Base-by-base conservation (phyloP, 2,888 invertebrate genomes). In the Agapostemon virescens region DNA sequence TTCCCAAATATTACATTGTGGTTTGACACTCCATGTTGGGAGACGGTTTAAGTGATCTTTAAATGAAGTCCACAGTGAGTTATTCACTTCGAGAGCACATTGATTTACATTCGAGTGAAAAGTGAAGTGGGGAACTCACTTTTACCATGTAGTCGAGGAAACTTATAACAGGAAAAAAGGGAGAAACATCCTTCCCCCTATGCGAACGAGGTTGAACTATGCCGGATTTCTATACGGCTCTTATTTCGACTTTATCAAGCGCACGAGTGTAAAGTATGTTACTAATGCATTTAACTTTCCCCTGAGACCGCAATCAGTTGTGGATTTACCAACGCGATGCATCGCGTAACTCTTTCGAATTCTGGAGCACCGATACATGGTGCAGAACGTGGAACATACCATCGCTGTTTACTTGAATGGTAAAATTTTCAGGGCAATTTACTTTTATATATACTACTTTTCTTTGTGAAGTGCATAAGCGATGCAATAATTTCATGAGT, bases 221-320 rank as follows among this genome's bases (percentile, higher is more conserved):
- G 23, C 40, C 63, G 20, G 45, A 42, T 68, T 67, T 75, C 74
- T 69, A 76, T 55, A 63, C 63, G 61, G 73, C 63, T 61, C 61
- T 42, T 76, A 58, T 77, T 69, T 66, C 58, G 69, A 64, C 58
- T 67, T 72, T 64, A 70, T 58, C 67, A 49, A 40, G 55, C 38
- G 49, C 30, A 4, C 42, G 36, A 36, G 58, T 36, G 40, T 69
- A 72, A 64, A 81, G 69, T 67, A 64, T 64, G 72, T 67, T 77
- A 33, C 52, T n/a, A 45, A 58, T 72, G 52, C 75, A 40, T 77
- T 73, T 61, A 63, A 77, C 71, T 81, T 81, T 82, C 69, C 72
- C 69, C 74, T n/a, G 79, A 77, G 84, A 74, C 40, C 70, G 74
- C 83, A 68, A 83, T 76, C 75, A 74, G 64, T 63, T 33, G 45